phyloP scores from a whole-genome alignment of 2,113 vertebrate genomes.

The Oryzias javanicus region DNA sequence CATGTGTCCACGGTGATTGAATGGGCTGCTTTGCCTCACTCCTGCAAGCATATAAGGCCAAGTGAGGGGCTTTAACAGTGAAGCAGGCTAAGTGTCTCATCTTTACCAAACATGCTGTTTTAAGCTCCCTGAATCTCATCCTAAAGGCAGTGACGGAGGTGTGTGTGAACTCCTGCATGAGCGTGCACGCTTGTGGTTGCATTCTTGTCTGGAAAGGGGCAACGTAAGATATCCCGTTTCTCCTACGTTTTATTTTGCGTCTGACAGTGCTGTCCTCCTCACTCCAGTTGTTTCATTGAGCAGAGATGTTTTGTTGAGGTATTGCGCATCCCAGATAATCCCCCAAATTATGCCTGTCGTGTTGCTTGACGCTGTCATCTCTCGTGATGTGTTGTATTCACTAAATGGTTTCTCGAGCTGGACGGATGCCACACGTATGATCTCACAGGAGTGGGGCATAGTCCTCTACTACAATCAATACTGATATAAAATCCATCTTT shows the following conservation, averaged over 20 bases:
- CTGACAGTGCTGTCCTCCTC: slow-evolving; percentile 61
- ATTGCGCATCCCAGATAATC: slow-evolving; percentile 74
- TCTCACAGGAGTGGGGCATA: slow-evolving; percentile 43
- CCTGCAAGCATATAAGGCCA: slow-evolving; percentile 41
- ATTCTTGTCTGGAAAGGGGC: slow-evolving; percentile 65
- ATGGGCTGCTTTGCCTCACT: slow-evolving; percentile 44
- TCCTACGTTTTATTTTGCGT: slow-evolving; percentile 58
- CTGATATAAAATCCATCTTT: slow-evolving; percentile 46
- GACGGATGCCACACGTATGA: slow-evolving; percentile 74
- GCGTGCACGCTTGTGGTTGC: slow-evolving; percentile 47
- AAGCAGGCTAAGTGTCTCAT: slow-evolving; percentile 52
- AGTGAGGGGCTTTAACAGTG: slow-evolving; percentile 47
- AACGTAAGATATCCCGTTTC: slow-evolving; percentile 76
- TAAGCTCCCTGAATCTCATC: slow-evolving; percentile 62
- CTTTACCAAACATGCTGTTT: slow-evolving; percentile 58
- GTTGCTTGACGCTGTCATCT: slow-evolving; percentile 63
- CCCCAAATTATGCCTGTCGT: slow-evolving; percentile 80
- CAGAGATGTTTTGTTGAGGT: slow-evolving; percentile 76
- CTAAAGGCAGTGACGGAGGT: slow-evolving; percentile 51
- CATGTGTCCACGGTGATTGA: slow-evolving; percentile 48
- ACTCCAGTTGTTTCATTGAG: slow-evolving; percentile 78
- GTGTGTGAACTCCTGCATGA: slow-evolving; percentile 21
- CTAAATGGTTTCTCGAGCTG: slow-evolving; percentile 71
- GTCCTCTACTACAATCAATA: slow-evolving; percentile 57
- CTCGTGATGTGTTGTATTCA: slow-evolving; percentile 59